Conservation (phyloP, 30 jellyfish, hydroid and myxozoan species). For the Cassiopea andromeda region DNA sequence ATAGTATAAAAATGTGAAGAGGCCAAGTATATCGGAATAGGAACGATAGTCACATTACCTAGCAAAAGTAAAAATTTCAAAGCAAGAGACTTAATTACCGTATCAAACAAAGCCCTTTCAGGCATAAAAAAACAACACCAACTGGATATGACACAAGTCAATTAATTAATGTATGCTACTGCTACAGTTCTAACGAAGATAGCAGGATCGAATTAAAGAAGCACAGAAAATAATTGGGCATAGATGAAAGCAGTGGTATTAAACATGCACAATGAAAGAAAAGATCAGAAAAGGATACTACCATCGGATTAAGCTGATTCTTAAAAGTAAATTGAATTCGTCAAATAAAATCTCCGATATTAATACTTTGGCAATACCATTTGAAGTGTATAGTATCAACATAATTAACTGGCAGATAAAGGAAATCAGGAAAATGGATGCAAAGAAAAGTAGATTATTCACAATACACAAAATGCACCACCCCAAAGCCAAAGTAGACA, state of each 20-base stretch:
- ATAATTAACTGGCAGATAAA: slow-evolving; percentile 2
- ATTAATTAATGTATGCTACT: no score
- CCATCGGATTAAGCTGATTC: neutral
- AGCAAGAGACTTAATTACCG: no score
- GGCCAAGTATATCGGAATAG: no score
- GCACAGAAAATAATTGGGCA: neutral
- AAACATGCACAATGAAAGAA: slow-evolving; percentile 2
- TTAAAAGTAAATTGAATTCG: neutral
- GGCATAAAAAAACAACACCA: no score
- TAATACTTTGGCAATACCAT: slow-evolving; percentile 1
- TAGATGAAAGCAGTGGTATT: neutral
- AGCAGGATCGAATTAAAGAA: no score
- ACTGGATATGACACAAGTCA: no score
- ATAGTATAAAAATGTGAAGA: no score
- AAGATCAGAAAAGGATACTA: neutral
- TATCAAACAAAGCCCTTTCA: no score
- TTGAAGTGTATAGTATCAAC: neutral
- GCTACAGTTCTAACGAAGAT: no score
- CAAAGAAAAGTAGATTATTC: neutral
- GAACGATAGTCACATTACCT: no score
- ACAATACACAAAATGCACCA: slow-evolving; percentile 3
- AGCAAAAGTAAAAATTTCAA: no score
- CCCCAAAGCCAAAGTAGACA: slow-evolving; percentile 15
- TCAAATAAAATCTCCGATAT: neutral
- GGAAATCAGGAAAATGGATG: slow-evolving; percentile 7